Conservation (phyloP, 2,888 invertebrate genomes). For the Esperia sulphurella region DNA sequence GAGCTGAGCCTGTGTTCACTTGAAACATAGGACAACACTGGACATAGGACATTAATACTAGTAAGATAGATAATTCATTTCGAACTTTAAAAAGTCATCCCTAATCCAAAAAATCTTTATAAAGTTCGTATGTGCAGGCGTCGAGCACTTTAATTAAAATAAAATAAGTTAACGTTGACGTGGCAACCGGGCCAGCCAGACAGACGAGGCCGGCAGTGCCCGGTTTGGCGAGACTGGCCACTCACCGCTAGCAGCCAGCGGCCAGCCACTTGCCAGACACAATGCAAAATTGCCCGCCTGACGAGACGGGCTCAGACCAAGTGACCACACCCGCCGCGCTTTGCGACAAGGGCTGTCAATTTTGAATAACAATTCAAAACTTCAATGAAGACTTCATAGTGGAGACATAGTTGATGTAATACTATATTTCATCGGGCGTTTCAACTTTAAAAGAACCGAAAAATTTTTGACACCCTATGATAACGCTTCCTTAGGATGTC, state of each 20-base stretch:
- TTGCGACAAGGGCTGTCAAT: conserved; percentile 2
- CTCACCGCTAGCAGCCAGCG: conserved; percentile 7
- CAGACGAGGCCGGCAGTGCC: conserved; percentile 9
- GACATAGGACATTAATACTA: too few species aligned
- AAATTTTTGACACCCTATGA: too few species aligned
- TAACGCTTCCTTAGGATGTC: too few species aligned
- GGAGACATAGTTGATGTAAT: too few species aligned
- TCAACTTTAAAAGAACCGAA: too few species aligned
- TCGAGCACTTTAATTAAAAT: conserved; percentile 7
- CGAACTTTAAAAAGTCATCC: not conserved
- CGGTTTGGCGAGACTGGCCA: conserved; percentile 4
- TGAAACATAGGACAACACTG: too few species aligned
- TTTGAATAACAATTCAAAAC: not conserved
- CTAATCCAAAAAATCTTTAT: not conserved
- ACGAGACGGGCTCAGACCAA: conserved; percentile 17
- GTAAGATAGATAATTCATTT: too few species aligned
- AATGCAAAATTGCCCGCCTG: conserved; percentile 25
- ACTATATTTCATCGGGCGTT: too few species aligned
- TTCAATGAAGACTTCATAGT: too few species aligned
- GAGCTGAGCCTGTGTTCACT: too few species aligned
- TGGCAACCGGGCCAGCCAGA: conserved; percentile 1
- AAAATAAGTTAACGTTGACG: conserved; percentile 4
- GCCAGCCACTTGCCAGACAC: conserved; percentile 21
- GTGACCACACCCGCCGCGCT: conserved; percentile 17
- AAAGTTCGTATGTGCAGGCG: not conserved